Percentiles rank a stretch among this genome's conserved stretches.
Conservation (phyloP, 1,140 invertebrate species). For the Delia radicum region DNA sequence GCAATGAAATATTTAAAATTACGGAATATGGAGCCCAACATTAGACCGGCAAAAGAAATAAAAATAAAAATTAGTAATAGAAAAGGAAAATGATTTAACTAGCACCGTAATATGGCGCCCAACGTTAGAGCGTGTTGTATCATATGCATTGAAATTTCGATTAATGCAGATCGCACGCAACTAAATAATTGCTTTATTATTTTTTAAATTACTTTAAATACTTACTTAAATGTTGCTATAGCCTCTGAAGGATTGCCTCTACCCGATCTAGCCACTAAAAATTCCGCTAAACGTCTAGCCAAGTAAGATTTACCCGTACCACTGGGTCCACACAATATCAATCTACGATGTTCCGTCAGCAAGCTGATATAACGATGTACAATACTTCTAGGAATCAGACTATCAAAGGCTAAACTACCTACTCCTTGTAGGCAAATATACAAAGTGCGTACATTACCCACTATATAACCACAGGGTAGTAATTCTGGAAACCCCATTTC, state of each 20-base stretch:
- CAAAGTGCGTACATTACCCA: slow-evolving; percentile 78
- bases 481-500: slow-evolving; percentile 79
- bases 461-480: slow-evolving; percentile 89
- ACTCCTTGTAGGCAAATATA: slow-evolving; percentile 86
- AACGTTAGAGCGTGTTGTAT: too few species aligned
- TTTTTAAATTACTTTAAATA: slow-evolving; percentile 29
- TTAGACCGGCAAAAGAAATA: too few species aligned
- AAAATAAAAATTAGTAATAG: too few species aligned
- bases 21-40: too few species aligned
- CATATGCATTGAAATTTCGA: too few species aligned
- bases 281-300: slow-evolving; percentile 92
- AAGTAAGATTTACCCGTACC: slow-evolving; percentile 97
- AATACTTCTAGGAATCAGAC: slow-evolving; percentile 93
- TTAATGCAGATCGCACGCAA: too few species aligned
- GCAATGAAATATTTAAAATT: too few species aligned
- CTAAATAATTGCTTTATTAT: too few species aligned
- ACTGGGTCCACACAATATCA: slow-evolving; percentile 94
- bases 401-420: slow-evolving; percentile 93
- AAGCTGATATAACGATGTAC: slow-evolving; percentile 89
- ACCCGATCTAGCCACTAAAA: slow-evolving; percentile 71
- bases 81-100: too few species aligned
- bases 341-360: slow-evolving; percentile 85
- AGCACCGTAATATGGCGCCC: too few species aligned
- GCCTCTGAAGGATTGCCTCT: slow-evolving; percentile 71
- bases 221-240: slow-evolving; percentile 83